Evolutionary conservation across 1,140 invertebrate species (phyloP).

Genomic region (Zaprionus vittiger): DNA sequence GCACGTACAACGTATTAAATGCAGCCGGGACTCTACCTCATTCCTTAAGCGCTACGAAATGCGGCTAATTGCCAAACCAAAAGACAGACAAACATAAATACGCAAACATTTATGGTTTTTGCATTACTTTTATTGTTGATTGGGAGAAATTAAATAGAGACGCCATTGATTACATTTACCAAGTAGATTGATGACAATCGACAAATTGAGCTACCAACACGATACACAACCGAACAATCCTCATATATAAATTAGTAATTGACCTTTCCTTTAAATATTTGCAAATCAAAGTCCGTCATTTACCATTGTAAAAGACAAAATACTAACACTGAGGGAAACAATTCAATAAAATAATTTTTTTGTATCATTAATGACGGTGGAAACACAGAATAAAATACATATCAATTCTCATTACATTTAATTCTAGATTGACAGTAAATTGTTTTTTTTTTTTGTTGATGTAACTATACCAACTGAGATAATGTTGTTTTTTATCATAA

Average conservation of each 20-base stretch:
- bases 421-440: not conserved
- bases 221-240: not conserved
- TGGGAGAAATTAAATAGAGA: constrained; percentile 10
- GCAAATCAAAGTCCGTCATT: constrained; percentile 1
- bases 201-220: not conserved
- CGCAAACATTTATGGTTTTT: constrained; percentile 11
- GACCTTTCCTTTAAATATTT: not conserved
- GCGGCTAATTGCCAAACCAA: constrained; percentile 44
- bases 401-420: not conserved
- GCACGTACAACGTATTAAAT: constrained; percentile 64
- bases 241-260: not conserved
- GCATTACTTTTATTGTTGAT: constrained; percentile 21
- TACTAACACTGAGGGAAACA: not conserved
- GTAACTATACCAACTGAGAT: not conserved
- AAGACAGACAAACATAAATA: constrained; percentile 19
- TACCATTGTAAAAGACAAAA: not conserved
- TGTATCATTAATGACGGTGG: not conserved
- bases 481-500: constrained; percentile 1
- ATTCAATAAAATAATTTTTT: not conserved
- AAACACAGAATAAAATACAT: not conserved
- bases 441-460: not conserved
- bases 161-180: not conserved
- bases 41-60: constrained; percentile 5
- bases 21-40: constrained; percentile 15
- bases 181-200: constrained; percentile 5